A percentile compares a stretch with the other conserved stretches of the same genome.
These are phyloP conservation scores for Chrysolina haemoptera DNA, from an alignment of 2,888 invertebrate species.

Conservation along the genomic window DNA sequence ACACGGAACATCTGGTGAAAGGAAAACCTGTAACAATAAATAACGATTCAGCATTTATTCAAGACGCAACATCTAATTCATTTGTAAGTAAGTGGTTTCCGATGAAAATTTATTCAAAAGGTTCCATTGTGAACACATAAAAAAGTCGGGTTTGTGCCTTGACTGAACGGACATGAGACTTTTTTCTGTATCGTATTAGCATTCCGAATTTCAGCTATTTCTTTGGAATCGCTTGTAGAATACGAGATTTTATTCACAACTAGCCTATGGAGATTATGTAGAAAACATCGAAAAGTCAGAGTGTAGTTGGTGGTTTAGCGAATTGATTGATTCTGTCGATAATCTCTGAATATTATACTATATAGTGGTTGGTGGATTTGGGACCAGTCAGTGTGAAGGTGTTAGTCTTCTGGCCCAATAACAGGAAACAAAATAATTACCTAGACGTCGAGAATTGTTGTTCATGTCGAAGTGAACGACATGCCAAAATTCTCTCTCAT, in stretches of 20 bases:
- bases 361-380: too few species aligned
- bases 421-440: too few species aligned
- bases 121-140: not conserved
- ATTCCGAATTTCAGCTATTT: not conserved
- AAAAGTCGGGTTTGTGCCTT: not conserved
- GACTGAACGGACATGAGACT: not conserved
- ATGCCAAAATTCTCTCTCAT: too few species aligned
- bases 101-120: constrained; percentile 38
- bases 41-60: constrained; percentile 27
- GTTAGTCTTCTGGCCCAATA: too few species aligned
- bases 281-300: too few species aligned
- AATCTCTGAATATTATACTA: too few species aligned
- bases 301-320: too few species aligned
- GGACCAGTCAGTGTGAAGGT: too few species aligned
- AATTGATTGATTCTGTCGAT: too few species aligned
- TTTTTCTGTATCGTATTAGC: not conserved
- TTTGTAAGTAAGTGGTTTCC: constrained; percentile 27
- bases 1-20: constrained; percentile 30
- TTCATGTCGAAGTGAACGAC: too few species aligned
- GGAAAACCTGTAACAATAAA: constrained; percentile 35
- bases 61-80: constrained; percentile 31
- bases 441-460: too few species aligned
- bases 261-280: too few species aligned
- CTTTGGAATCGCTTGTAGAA: not conserved
- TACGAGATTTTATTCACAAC: not conserved